Evolutionary conservation across 2,113 vertebrate species (phyloP).

Genomic region (Nothoprocta pentlandii): DNA sequence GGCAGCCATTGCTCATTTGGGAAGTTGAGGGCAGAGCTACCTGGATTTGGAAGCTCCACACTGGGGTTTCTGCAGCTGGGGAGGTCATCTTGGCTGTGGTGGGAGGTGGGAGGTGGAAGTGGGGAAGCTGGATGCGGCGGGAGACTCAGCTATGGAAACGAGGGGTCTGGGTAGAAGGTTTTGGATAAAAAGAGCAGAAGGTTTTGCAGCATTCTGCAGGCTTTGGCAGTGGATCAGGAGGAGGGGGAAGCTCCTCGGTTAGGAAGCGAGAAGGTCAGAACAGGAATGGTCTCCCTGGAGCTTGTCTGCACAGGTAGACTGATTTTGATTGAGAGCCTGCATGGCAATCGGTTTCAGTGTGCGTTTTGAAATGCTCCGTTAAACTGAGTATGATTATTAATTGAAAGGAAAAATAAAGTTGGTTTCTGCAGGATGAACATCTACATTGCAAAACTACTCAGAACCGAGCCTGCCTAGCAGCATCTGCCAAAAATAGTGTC

Average conservation of each 20-base stretch:
- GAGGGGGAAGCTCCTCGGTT: neutral
- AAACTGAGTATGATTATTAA: neutral
- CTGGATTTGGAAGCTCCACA: neutral
- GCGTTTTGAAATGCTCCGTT: neutral
- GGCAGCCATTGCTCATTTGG: neutral
- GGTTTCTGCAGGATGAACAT: neutral
- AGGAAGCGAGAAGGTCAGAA: neutral
- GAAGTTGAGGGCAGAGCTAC: neutral
- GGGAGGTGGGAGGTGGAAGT: neutral
- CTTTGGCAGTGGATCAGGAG: neutral
- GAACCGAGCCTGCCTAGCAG: neutral
- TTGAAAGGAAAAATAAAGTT: neutral
- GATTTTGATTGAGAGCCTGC: neutral
- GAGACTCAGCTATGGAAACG: neutral
- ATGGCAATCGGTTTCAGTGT: neutral
- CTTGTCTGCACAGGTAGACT: neutral
- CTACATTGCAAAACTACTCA: neutral
- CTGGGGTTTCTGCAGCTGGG: accelerated
- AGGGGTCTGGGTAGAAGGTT: neutral
- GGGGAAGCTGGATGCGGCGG: neutral
- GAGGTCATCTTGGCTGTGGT: neutral
- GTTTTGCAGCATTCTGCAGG: neutral
- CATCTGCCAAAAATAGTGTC: neutral
- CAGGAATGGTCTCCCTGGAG: accelerated
- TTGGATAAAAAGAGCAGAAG: accelerated